phyloP scores from a whole-genome alignment of 2,113 vertebrate species.

The Montifringilla adamsi region DNA sequence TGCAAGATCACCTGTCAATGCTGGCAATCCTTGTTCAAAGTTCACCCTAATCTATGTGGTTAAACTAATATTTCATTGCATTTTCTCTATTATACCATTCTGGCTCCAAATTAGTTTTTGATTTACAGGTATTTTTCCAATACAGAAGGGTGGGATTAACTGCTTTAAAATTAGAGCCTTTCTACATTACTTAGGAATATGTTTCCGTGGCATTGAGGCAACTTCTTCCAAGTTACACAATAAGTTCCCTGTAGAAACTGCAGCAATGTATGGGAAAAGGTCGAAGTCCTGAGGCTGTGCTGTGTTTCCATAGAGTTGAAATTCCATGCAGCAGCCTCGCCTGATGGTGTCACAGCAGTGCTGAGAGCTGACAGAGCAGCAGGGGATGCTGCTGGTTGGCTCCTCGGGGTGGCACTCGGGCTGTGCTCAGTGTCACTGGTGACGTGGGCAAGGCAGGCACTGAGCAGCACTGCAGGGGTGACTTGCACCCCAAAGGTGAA shows the following conservation, averaged over 20 bases:
- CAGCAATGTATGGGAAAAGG: neutral
- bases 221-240: neutral
- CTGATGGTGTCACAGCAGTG: neutral
- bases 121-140: neutral
- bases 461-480: neutral
- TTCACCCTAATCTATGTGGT: neutral
- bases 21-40: neutral
- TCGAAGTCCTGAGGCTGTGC: neutral
- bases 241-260: neutral
- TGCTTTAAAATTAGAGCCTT: slow-evolving; percentile 1
- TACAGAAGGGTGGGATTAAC: neutral
- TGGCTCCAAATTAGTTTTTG: neutral
- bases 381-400: neutral
- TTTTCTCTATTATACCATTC: neutral
- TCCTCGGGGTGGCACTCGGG: neutral
- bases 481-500: neutral
- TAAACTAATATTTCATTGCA: neutral
- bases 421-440: neutral
- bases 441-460: neutral
- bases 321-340: neutral
- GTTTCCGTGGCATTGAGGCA: neutral
- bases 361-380: neutral
- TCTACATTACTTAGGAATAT: neutral
- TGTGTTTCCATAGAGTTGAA: slow-evolving; percentile 31
- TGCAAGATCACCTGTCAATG: neutral